Evolutionary conservation across 2,113 vertebrate genomes (phyloP).

Genomic region (Gallinago paraguaiae): DNA sequence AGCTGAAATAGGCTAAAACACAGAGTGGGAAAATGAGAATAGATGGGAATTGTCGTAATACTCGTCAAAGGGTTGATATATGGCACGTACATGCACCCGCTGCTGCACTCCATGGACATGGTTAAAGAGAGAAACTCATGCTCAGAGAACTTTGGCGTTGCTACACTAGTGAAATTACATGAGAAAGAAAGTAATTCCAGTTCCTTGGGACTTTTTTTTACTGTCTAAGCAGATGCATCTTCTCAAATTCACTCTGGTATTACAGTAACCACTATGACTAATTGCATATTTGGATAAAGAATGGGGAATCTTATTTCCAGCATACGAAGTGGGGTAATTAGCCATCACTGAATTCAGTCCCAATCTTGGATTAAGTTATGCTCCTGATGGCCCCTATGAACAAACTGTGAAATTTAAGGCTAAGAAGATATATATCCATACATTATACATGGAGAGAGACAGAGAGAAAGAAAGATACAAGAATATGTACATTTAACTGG

Average conservation of each 20-base stretch:
- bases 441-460: not conserved
- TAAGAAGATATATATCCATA: not conserved
- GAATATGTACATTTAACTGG: not conserved
- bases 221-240: constrained; percentile 39
- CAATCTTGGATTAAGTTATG: not conserved
- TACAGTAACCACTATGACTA: constrained; percentile 26
- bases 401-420: not conserved
- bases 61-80: not conserved
- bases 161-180: not conserved
- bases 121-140: not conserved
- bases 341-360: not conserved
- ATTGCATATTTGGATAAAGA: constrained; percentile 40
- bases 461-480: not conserved
- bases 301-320: constrained; percentile 9
- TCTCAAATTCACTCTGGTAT: constrained; percentile 40
- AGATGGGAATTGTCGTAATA: not conserved
- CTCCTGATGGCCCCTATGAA: not conserved
- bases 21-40: not conserved
- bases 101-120: not conserved
- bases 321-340: not conserved
- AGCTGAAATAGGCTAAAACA: not conserved
- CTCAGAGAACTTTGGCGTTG: not conserved
- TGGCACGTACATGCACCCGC: not conserved
- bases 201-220: not conserved
- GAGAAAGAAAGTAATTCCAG: constrained; percentile 4